These are phyloP conservation scores for Myotis myotis DNA, from an alignment of 2,797 vertebrate genomes.

Conservation along the genomic window DNA sequence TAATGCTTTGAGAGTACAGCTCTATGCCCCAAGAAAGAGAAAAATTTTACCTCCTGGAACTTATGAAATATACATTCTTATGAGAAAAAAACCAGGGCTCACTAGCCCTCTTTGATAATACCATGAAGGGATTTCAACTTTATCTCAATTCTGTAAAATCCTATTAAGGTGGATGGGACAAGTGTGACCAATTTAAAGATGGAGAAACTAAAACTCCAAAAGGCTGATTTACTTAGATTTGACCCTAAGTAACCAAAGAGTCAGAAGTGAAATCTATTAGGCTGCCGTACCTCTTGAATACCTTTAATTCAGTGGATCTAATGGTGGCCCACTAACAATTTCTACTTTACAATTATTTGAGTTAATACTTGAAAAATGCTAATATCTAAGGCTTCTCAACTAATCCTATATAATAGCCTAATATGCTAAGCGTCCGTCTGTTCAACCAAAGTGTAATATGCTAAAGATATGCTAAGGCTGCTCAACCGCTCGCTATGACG, in stretches of 20 bases:
- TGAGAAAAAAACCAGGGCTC: neutral
- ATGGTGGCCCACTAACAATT: neutral
- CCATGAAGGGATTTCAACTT: neutral
- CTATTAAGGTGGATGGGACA: neutral
- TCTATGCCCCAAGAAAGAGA: neutral
- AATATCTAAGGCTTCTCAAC: neutral
- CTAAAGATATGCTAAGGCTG: too few relatives aligned
- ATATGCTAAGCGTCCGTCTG: too few relatives aligned
- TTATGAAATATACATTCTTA: neutral
- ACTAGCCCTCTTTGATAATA: neutral
- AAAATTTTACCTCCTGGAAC: neutral
- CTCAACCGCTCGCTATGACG: too few relatives aligned
- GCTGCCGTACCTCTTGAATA: neutral
- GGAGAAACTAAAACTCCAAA: slow-evolving; percentile 10
- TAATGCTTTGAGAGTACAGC: neutral
- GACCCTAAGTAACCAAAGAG: neutral
- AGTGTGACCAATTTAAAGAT: neutral
- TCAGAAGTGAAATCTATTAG: neutral
- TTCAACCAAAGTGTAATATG: too few relatives aligned
- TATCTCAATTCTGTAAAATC: slow-evolving; percentile 26
- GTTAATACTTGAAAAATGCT: neutral
- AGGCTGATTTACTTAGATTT: neutral
- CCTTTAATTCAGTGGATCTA: neutral
- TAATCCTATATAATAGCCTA: neutral
- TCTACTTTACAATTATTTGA: neutral